These are phyloP conservation scores for Sylvia borin DNA, from an alignment of 2,797 vertebrate genomes.

Conservation along the genomic window DNA sequence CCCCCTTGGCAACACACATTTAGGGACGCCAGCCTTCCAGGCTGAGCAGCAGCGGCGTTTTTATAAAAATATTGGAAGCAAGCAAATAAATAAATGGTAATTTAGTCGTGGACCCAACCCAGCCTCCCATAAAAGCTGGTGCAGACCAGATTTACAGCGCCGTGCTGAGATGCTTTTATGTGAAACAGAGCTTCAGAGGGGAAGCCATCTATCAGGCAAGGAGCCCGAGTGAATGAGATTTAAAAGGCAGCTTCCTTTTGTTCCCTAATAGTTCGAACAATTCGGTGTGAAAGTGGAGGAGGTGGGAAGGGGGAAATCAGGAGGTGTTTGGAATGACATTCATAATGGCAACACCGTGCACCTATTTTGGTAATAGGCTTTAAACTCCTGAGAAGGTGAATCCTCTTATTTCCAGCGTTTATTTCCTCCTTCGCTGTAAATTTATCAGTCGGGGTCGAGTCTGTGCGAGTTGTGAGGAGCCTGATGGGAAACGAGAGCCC, in stretches of 20 bases:
- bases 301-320: slow-evolving; percentile 56
- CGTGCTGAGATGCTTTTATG: slow-evolving; percentile 72
- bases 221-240: slow-evolving; percentile 69
- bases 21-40: neutral
- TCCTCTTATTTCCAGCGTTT: slow-evolving; percentile 60
- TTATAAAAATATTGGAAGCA: neutral
- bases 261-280: slow-evolving; percentile 74
- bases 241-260: slow-evolving; percentile 77
- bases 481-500: neutral
- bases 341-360: slow-evolving; percentile 41
- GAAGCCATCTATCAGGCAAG: slow-evolving; percentile 71
- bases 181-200: slow-evolving; percentile 69
- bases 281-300: slow-evolving; percentile 59
- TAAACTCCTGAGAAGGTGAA: slow-evolving; percentile 72
- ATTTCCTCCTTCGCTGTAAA: slow-evolving; percentile 26
- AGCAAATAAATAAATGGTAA: slow-evolving; percentile 65
- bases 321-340: slow-evolving; percentile 67
- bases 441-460: slow-evolving; percentile 38
- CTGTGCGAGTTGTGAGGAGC: neutral
- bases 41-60: neutral
- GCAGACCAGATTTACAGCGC: slow-evolving; percentile 76
- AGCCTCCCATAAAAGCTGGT: slow-evolving; percentile 71
- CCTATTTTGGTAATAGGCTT: slow-evolving; percentile 74
- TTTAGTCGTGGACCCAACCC: slow-evolving; percentile 60
- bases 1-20: accelerated